These are phyloP conservation scores for Atopsyche davidsoni DNA, from an alignment of 1,140 invertebrate genomes.

Conservation along the genomic window DNA sequence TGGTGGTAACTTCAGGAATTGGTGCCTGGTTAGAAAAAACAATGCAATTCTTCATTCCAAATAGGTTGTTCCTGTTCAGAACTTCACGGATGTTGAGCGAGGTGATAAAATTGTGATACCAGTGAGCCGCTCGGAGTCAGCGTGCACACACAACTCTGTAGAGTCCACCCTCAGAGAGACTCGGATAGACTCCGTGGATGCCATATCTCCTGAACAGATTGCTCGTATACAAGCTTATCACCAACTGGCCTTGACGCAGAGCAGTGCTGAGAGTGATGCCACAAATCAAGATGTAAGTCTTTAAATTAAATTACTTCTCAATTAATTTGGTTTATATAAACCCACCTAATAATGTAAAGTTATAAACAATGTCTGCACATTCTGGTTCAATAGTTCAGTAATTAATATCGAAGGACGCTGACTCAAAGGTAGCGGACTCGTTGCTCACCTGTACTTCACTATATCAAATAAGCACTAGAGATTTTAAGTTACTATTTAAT, in stretches of 20 bases:
- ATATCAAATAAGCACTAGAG: too few species aligned
- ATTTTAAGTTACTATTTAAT: too few species aligned
- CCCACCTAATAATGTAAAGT: background rate
- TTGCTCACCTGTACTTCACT: too few species aligned
- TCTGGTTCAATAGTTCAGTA: too few species aligned
- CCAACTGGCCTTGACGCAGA: constrained; percentile 44
- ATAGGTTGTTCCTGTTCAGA: constrained; percentile 29
- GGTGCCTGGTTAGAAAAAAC: too few species aligned
- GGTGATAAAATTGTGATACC: constrained; percentile 40
- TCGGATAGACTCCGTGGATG: constrained; percentile 41
- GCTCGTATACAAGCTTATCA: constrained; percentile 40
- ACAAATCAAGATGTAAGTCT: constrained; percentile 45
- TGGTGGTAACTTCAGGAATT: too few species aligned
- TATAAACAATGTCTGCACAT: too few species aligned
- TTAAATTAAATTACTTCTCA: too few species aligned
- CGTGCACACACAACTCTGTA: constrained; percentile 36
- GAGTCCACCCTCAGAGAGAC: constrained; percentile 39
- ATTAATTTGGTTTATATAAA: constrained; percentile 1
- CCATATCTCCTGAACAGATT: constrained; percentile 17
- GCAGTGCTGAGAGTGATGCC: constrained; percentile 47
- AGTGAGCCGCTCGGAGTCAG: constrained; percentile 34
- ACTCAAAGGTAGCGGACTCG: too few species aligned
- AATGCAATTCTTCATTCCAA: background rate
- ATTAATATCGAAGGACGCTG: too few species aligned
- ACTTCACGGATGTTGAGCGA: constrained; percentile 45